Percentiles rank a stretch among this genome's conserved stretches.
phyloP scores from a whole-genome alignment of 2,888 invertebrate genomes.

The Blera fallax region DNA sequence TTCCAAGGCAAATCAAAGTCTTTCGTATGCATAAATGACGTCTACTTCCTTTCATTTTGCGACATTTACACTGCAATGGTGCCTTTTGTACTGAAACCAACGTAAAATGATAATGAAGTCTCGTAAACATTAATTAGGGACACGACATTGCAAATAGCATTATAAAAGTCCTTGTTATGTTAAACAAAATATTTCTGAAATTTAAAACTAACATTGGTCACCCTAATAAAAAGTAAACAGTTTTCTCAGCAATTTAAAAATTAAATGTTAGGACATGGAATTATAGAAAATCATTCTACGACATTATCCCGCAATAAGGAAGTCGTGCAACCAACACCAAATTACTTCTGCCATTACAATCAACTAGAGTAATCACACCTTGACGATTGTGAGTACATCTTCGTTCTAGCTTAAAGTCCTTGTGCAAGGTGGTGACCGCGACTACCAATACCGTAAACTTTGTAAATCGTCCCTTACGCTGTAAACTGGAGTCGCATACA shows the following conservation, averaged over 20 bases:
- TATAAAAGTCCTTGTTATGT: not conserved
- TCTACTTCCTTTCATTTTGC: not conserved
- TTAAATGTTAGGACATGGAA: not conserved
- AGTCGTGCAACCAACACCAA: conserved; percentile 30
- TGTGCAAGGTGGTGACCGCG: conserved; percentile 7
- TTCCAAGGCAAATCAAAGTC: not conserved
- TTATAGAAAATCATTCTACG: conserved; percentile 10
- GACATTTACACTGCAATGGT: not conserved
- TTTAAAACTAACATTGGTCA: not conserved
- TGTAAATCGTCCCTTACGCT: conserved; percentile 44
- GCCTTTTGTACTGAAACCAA: not conserved
- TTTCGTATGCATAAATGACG: not conserved
- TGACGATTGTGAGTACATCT: conserved; percentile 36
- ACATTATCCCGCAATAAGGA: conserved; percentile 22
- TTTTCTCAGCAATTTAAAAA: not conserved
- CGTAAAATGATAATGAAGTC: not conserved
- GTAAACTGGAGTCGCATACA: conserved; percentile 63
- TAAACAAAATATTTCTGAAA: not conserved
- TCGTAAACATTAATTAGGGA: not conserved
- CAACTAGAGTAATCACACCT: conserved; percentile 60
- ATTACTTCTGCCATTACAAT: conserved; percentile 44
- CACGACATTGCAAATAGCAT: not conserved
- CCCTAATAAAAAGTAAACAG: not conserved
- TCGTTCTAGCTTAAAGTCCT: conserved; percentile 15
- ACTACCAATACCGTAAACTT: conserved; percentile 32